Percentiles rank a stretch among this genome's conserved stretches.
Evolutionary conservation across 2,797 vertebrate species (phyloP).

Genomic region (Gila robusta): DNA sequence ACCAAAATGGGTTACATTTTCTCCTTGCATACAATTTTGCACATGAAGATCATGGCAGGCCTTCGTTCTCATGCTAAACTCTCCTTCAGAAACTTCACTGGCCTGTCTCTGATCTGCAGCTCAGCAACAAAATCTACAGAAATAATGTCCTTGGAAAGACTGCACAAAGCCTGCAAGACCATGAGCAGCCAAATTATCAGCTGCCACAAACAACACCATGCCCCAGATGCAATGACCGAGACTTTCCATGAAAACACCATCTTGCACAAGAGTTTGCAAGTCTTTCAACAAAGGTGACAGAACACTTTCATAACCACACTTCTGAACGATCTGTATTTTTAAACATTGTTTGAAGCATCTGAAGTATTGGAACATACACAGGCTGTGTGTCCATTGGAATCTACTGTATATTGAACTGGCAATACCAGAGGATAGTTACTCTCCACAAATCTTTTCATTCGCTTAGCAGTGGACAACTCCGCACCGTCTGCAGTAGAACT

Average conservation of each 20-base stretch:
- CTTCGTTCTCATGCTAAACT: neutral
- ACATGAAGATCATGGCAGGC: slow-evolving; percentile 37
- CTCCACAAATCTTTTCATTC: slow-evolving; percentile 46
- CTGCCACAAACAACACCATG: slow-evolving; percentile 39
- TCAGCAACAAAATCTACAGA: slow-evolving; percentile 28
- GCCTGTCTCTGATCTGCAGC: slow-evolving; percentile 8
- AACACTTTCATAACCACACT: slow-evolving; percentile 29
- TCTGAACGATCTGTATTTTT: slow-evolving; percentile 40
- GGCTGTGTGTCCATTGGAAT: slow-evolving; percentile 49
- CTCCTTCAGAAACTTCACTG: neutral
- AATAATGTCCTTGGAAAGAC: slow-evolving; percentile 5
- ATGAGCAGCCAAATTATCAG: slow-evolving; percentile 1
- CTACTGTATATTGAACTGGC: slow-evolving; percentile 32
- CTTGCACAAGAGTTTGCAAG: slow-evolving; percentile 26
- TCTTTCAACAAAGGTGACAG: slow-evolving; percentile 34
- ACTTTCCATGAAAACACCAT: slow-evolving; percentile 37
- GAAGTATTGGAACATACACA: slow-evolving; percentile 55
- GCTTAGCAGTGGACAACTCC: slow-evolving; percentile 48
- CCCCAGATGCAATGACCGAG: slow-evolving; percentile 21
- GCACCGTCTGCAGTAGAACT: slow-evolving; percentile 44
- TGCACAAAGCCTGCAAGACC: slow-evolving; percentile 17
- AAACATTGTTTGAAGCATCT: slow-evolving; percentile 57
- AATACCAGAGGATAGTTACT: slow-evolving; percentile 54
- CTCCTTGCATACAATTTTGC: slow-evolving; percentile 31
- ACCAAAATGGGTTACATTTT: slow-evolving; percentile 6